Base-by-base conservation (phyloP, 2,888 invertebrate species). In the Pherbina coryleti region DNA sequence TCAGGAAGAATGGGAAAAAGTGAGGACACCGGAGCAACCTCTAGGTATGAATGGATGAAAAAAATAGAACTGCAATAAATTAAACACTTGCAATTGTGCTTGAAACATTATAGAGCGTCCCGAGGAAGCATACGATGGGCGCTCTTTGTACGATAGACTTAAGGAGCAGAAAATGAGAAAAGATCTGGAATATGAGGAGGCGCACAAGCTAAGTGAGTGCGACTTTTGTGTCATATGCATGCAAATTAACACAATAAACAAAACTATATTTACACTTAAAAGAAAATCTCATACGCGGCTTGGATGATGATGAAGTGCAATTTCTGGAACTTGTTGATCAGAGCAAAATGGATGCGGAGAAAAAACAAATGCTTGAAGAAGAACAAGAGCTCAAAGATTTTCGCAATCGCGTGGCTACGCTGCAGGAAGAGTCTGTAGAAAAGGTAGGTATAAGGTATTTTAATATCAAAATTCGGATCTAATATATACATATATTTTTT, bases 1-100 rank as follows among this genome's bases (percentile, higher is more conserved):
- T 3, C 98, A 98, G 89, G 97, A 97, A 88, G 98, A 98, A 93
- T 98, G 98, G 98, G 98, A 98, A 84, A 95, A 94, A 91, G 98
- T 98, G 0, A 92, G 99, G 82, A 94, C 95, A 78, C 94, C 96
- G 44, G 96, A 97, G 83, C 95, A 98, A 87, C 98, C 98, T 11
- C 82, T 94, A 91, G 96, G 98, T 98, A 91, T 87, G 69, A 57
- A 76, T 75, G 31, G 11, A 64, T 37, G 0, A 72, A 71, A 55
- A n/a, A 25, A 31, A 49, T 8, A 55, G 76, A 76, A 74, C 80
- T 79, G 79, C 79, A 70, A 77, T 74, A 78, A n/a, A 66, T 64
- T 66, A 44, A 44, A 66, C 31, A 70, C 19, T 79, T 17, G 37
- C 55, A 76, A 31, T 44, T 49, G n/a, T 22, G 49, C 75, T 66